phyloP scores from a whole-genome alignment of 2,113 vertebrate genomes.

The Salvator merianae region DNA sequence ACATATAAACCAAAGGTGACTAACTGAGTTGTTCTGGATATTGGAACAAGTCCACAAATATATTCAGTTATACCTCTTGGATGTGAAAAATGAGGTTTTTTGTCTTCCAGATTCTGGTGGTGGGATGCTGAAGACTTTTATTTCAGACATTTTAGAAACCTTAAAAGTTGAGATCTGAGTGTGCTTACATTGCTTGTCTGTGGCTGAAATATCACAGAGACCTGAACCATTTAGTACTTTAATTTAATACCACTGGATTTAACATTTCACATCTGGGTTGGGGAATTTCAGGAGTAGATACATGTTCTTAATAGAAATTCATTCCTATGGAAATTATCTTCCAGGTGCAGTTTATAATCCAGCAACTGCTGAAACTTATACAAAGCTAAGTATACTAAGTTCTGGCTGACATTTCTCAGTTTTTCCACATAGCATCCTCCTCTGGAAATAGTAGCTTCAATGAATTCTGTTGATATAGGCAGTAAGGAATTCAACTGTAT shows the following conservation, averaged over 20 bases:
- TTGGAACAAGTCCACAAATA: too few relatives aligned
- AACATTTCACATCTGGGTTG: slow-evolving; percentile 51
- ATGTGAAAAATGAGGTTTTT: not conserved
- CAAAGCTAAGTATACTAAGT: slow-evolving; percentile 29
- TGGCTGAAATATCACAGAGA: not conserved
- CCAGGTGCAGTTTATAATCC: slow-evolving; percentile 63
- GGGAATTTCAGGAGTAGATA: slow-evolving; percentile 35
- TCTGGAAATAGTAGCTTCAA: slow-evolving; percentile 44
- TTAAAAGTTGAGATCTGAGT: not conserved
- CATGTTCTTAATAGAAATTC: slow-evolving; percentile 46
- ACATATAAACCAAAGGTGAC: too few relatives aligned
- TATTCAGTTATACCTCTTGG: not conserved
- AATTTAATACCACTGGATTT: slow-evolving; percentile 2
- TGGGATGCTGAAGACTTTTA: not conserved
- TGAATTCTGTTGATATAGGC: slow-evolving; percentile 37
- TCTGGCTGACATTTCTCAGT: slow-evolving; percentile 42
- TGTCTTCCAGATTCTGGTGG: not conserved
- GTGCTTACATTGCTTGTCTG: not conserved
- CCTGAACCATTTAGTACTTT: not conserved
- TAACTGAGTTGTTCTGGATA: too few relatives aligned
- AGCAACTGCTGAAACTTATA: slow-evolving; percentile 45
- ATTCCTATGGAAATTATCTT: slow-evolving; percentile 47
- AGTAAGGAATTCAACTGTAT: slow-evolving; percentile 1
- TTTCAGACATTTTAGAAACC: not conserved
- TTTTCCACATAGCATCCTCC: slow-evolving; percentile 47